These are phyloP conservation scores for Chinchilla lanigera DNA, from an alignment of 2,113 vertebrate species.

Conservation along the genomic window DNA sequence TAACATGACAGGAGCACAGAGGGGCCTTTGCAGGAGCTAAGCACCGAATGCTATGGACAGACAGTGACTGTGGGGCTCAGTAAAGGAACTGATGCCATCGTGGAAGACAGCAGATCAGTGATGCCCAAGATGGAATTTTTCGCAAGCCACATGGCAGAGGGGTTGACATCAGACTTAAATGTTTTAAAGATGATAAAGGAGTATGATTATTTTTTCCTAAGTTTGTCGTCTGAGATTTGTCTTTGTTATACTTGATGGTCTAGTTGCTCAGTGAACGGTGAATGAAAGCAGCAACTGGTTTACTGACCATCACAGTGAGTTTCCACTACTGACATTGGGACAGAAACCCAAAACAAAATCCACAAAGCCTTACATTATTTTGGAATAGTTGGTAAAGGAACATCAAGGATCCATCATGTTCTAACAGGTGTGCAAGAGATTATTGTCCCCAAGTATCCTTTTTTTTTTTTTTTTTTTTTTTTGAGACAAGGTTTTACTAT, in stretches of 20 bases:
- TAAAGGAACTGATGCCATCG: neutral
- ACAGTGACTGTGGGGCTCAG: neutral
- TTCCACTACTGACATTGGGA: neutral
- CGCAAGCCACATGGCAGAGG: neutral
- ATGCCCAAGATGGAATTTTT: neutral
- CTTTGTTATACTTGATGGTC: neutral
- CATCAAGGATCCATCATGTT: neutral
- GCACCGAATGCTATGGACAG: neutral
- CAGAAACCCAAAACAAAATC: neutral
- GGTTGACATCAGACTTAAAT: neutral
- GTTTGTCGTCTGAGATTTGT: slow-evolving; percentile 12
- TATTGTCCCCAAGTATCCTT: neutral
- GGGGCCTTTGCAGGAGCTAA: neutral
- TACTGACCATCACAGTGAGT: neutral
- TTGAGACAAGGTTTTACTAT: too few species aligned
- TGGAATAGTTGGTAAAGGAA: neutral
- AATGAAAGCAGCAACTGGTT: neutral
- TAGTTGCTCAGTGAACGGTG: neutral
- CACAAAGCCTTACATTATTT: neutral
- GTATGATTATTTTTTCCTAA: neutral
- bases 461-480: too few species aligned
- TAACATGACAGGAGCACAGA: neutral
- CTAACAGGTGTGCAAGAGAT: neutral
- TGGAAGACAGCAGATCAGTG: neutral
- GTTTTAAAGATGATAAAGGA: neutral